phyloP scores from a whole-genome alignment of 2,888 invertebrate genomes.

The Tubulanus polymorphus region DNA sequence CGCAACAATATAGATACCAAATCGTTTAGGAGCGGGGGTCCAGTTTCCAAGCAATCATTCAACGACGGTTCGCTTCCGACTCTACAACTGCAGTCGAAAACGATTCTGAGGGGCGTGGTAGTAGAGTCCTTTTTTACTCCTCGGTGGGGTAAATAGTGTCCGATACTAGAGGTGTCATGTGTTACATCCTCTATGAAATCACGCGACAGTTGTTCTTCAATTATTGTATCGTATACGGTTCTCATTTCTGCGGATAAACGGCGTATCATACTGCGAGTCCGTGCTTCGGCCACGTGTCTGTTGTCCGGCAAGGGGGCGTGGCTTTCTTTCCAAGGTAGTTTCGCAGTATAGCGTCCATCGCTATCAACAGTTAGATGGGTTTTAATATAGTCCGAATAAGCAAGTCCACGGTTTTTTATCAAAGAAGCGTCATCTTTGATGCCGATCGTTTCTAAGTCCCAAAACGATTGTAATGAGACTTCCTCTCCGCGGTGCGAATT shows the following conservation, averaged over 20 bases:
- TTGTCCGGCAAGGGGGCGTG: not conserved
- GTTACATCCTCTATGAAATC: conserved; percentile 14
- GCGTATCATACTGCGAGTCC: not conserved
- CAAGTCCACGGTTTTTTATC: no score
- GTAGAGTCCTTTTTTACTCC: conserved; percentile 8
- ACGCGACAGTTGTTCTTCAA: conserved; percentile 7
- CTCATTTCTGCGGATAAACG: not conserved
- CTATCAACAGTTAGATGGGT: no score
- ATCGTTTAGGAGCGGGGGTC: conserved; percentile 13
- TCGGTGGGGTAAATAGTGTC: conserved; percentile 17
- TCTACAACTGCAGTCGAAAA: conserved; percentile 16
- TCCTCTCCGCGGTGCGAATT: no score
- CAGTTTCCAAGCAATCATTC: conserved; percentile 13
- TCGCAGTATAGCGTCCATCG: not conserved
- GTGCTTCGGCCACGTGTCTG: not conserved
- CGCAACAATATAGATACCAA: conserved; percentile 7
- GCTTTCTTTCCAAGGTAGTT: not conserved
- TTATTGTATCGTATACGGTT: conserved; percentile 8
- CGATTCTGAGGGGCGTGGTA: conserved; percentile 9
- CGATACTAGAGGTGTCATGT: not conserved
- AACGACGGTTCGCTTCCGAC: conserved; percentile 9
- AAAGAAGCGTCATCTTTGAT: no score
- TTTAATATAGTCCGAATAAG: no score
- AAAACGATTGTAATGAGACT: no score
- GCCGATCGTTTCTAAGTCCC: no score